Conservation (phyloP, 2,797 vertebrate species). For the Yasuhikotakia modesta region DNA sequence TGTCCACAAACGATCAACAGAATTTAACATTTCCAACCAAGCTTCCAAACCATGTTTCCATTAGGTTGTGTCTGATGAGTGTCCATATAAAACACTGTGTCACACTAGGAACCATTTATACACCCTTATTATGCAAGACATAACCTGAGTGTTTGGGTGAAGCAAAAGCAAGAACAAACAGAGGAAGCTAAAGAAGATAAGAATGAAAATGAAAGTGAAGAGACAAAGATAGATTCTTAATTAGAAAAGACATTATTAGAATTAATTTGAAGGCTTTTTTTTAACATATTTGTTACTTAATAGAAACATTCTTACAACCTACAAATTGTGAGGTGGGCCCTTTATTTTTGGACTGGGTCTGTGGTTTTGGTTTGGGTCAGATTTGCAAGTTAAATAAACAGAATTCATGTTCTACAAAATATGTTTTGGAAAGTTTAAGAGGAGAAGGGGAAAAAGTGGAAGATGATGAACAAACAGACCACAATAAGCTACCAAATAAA, state of each 20-base stretch:
- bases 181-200: not conserved
- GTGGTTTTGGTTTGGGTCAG: not conserved
- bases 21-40: conserved; percentile 36
- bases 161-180: not conserved
- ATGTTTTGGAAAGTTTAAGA: not conserved
- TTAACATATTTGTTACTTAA: too few species aligned
- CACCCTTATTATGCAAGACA: not conserved
- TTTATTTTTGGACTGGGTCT: conserved; percentile 4
- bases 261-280: too few species aligned
- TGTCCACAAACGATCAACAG: conserved; percentile 24
- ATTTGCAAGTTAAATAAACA: conserved; percentile 23
- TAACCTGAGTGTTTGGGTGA: not conserved
- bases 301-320: not conserved
- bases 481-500: not conserved
- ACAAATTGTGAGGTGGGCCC: not conserved
- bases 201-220: not conserved
- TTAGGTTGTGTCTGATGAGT: not conserved
- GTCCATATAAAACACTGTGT: conserved; percentile 7
- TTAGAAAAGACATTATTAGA: too few species aligned
- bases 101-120: conserved; percentile 2
- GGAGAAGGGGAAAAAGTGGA: too few species aligned
- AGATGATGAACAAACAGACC: not conserved
- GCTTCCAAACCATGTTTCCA: conserved; percentile 36
- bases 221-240: too few species aligned
- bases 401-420: not conserved